These are phyloP conservation scores for Arremon aurantiirostris DNA, from an alignment of 2,797 vertebrate species.

Conservation along the genomic window DNA sequence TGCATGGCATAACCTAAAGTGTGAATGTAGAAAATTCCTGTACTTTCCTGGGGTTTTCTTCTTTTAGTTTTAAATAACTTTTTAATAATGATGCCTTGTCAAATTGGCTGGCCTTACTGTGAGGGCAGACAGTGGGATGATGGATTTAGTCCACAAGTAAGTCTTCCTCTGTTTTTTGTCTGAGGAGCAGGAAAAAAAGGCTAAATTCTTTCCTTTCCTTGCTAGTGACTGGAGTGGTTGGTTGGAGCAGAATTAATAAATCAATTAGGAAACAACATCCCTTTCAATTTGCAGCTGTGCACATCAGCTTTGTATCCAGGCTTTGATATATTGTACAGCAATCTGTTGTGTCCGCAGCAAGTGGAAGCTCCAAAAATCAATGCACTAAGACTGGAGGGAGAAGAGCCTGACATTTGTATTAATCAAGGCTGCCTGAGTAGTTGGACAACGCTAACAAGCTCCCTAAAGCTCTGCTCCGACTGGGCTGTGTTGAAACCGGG, in stretches of 20 bases:
- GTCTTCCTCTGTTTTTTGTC: not conserved
- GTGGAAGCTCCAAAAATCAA: not conserved
- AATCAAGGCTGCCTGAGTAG: not conserved
- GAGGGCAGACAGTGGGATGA: not conserved
- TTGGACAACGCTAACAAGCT: not conserved
- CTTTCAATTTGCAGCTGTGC: not conserved
- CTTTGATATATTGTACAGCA: not conserved
- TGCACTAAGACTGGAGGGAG: not conserved
- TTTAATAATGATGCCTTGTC: not conserved
- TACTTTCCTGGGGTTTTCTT: not conserved
- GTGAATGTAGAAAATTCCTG: not conserved
- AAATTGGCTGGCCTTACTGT: not conserved
- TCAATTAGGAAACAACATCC: not conserved
- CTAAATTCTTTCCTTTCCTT: not conserved
- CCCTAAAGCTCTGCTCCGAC: not conserved
- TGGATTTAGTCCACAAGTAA: not conserved
- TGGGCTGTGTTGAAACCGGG: not conserved
- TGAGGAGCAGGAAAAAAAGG: not conserved
- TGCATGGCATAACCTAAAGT: not conserved
- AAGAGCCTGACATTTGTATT: not conserved
- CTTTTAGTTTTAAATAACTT: not conserved
- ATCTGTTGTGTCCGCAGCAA: not conserved
- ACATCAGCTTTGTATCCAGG: not conserved
- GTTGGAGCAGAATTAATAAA: not conserved
- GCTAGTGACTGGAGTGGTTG: not conserved